These are phyloP conservation scores for Cistogaster globosa DNA, from an alignment of 2,888 invertebrate species.

Conservation along the genomic window DNA sequence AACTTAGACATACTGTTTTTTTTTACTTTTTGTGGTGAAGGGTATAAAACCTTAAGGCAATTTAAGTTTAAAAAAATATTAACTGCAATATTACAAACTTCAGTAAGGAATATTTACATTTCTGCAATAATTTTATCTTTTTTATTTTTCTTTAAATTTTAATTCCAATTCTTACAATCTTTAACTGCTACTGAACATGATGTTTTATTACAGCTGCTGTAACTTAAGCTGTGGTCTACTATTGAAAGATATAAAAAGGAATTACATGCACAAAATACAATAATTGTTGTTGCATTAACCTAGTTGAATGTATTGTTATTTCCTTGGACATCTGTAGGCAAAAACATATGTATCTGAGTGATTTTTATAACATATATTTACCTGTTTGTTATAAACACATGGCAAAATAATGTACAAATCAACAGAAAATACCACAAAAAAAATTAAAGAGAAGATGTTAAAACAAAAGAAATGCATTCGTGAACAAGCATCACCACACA, in stretches of 20 bases:
- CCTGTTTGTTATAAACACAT: constrained; percentile 45
- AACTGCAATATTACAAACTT: too few relatives aligned
- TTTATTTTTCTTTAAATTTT: too few relatives aligned
- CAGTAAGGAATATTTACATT: too few relatives aligned
- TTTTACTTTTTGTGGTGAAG: too few relatives aligned
- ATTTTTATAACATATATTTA: constrained; percentile 39
- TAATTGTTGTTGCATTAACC: constrained; percentile 26
- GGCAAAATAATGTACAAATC: constrained; percentile 28
- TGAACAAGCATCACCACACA: constrained; percentile 33
- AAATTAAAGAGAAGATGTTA: constrained; percentile 15
- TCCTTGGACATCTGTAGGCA: constrained; percentile 6
- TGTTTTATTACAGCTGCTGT: too few relatives aligned
- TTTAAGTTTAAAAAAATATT: too few relatives aligned
- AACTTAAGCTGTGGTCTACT: too few relatives aligned
- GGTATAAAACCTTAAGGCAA: too few relatives aligned
- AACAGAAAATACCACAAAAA: constrained; percentile 12
- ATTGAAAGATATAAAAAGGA: constrained; percentile 39
- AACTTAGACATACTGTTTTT: too few relatives aligned
- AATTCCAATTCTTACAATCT: too few relatives aligned
- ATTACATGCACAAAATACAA: constrained; percentile 39
- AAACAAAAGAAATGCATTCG: constrained; percentile 58
- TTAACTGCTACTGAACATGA: too few relatives aligned
- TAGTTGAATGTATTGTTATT: constrained; percentile 2
- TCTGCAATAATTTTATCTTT: too few relatives aligned
- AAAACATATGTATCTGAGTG: constrained; percentile 9